Percentiles rank a stretch among this genome's conserved stretches.
These are phyloP conservation scores for Poliocrania exsul DNA, from an alignment of 2,797 vertebrate species.

Conservation along the genomic window DNA sequence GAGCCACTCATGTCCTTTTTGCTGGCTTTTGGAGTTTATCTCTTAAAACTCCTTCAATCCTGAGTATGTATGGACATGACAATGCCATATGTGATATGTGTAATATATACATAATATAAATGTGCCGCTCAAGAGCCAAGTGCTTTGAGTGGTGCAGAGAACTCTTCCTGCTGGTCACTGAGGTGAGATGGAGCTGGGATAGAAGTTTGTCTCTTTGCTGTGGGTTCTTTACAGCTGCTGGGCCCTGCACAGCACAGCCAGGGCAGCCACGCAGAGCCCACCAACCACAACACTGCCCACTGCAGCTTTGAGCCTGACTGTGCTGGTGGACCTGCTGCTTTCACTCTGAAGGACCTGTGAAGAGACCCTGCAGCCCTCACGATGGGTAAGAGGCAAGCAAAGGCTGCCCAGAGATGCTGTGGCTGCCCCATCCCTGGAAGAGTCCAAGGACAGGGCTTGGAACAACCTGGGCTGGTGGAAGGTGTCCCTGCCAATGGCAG, in stretches of 20 bases:
- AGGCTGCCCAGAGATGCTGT: background rate
- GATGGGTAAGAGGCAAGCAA: background rate
- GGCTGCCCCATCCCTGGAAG: background rate
- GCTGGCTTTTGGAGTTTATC: background rate
- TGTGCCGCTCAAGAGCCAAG: background rate
- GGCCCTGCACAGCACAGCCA: background rate
- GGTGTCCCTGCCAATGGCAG: accelerated
- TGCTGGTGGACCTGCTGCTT: background rate
- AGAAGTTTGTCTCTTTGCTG: background rate
- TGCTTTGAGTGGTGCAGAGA: background rate
- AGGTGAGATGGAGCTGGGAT: background rate
- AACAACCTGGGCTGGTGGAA: background rate
- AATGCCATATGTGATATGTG: background rate
- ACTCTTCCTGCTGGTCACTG: background rate
- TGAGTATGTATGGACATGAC: accelerated
- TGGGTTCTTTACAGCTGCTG: background rate
- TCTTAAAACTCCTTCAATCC: background rate
- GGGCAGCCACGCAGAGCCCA: background rate
- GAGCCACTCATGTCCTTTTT: background rate
- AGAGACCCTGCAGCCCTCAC: background rate
- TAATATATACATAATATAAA: background rate
- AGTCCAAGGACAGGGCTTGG: background rate
- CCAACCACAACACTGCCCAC: accelerated
- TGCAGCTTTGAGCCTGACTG: background rate
- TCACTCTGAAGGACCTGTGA: background rate